phyloP scores from a whole-genome alignment of 2,113 vertebrate species.

The Pyrgilauda ruficollis region DNA sequence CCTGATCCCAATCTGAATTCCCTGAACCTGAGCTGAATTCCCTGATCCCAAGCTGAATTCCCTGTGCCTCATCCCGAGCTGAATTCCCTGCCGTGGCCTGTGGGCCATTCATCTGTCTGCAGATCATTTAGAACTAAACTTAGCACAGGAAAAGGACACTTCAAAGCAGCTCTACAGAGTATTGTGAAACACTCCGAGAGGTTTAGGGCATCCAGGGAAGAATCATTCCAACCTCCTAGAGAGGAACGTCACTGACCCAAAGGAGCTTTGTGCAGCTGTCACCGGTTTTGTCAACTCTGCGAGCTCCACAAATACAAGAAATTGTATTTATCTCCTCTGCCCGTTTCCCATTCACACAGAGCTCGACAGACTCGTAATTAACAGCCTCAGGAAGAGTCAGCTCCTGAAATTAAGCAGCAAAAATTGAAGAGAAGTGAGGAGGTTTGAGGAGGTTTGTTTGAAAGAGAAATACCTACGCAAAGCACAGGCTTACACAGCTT shows the following conservation, averaged over 20 bases:
- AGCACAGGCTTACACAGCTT: conserved; percentile 4
- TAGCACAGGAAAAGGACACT: conserved; percentile 41
- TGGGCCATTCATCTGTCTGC: neutral
- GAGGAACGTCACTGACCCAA: neutral
- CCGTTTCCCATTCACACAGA: neutral
- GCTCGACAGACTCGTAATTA: neutral
- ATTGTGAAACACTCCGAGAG: neutral
- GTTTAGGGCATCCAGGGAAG: conserved; percentile 6
- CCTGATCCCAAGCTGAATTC: neutral
- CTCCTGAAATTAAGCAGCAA: neutral
- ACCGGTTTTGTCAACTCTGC: neutral
- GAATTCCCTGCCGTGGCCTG: neutral
- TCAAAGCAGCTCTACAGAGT: neutral
- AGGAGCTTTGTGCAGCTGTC: neutral
- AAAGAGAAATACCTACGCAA: neutral
- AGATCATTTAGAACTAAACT: neutral
- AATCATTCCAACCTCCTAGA: neutral
- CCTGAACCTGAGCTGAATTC: no score
- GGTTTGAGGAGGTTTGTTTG: neutral
- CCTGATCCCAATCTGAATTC: neutral
- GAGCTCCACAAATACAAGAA: neutral
- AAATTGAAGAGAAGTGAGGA: neutral
- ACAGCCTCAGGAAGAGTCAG: neutral
- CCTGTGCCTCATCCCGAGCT: neutral
- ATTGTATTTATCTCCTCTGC: neutral